Evolutionary conservation across 2,113 vertebrate genomes (phyloP).

Genomic region (Daubentonia madagascariensis): DNA sequence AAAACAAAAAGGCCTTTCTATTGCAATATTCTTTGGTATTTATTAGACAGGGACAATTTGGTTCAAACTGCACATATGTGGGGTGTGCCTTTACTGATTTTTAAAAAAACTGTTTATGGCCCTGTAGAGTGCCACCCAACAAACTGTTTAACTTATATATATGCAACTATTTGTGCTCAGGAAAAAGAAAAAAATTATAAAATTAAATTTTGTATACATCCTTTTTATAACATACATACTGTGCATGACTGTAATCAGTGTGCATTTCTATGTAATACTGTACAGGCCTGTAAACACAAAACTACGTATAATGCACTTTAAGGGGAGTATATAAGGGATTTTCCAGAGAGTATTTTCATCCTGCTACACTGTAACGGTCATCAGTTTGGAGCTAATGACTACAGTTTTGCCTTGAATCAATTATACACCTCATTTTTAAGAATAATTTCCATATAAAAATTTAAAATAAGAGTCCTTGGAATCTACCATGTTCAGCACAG

Average conservation of each 20-base stretch:
- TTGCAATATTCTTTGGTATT: not conserved
- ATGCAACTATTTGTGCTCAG: not conserved
- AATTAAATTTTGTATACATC: not conserved
- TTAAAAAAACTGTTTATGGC: not conserved
- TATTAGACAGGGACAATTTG: not conserved
- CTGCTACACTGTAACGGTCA: not conserved
- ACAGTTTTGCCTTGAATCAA: not conserved
- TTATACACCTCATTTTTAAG: not conserved
- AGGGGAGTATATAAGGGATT: not conserved
- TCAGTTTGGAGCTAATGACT: not conserved
- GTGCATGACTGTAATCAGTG: not conserved
- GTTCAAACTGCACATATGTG: fast-evolving
- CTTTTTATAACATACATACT: not conserved
- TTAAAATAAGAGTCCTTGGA: not conserved
- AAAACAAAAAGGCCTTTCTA: not conserved
- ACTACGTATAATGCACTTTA: too few relatives aligned
- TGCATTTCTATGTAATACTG: not conserved
- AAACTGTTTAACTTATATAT: not conserved
- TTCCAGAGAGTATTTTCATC: not conserved
- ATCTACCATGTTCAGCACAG: not conserved
- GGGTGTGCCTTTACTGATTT: not conserved
- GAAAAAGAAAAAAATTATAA: not conserved
- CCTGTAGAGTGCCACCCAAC: too few relatives aligned
- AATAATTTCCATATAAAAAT: not conserved
- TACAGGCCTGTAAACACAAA: not conserved